Percentiles rank a stretch among this genome's conserved stretches.
Evolutionary conservation across 2,797 vertebrate species (phyloP).

Genomic region (Clarias pachynema): DNA sequence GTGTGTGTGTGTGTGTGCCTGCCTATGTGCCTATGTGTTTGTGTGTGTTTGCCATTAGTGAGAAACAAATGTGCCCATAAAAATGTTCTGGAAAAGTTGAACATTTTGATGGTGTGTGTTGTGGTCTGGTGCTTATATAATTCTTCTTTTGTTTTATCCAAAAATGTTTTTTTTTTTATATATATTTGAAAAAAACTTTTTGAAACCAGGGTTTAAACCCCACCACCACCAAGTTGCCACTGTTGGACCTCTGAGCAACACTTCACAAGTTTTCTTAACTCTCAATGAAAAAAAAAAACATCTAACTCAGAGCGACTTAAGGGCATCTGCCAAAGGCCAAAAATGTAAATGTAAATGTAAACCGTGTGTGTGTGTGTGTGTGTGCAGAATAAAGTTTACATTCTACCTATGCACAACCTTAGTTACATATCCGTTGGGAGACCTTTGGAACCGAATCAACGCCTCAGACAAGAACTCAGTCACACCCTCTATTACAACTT

Average conservation of each 20-base stretch:
- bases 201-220: too few species aligned
- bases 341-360: too few species aligned
- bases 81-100: background rate
- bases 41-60: background rate
- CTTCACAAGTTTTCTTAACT: too few species aligned
- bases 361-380: constrained; percentile 16
- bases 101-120: background rate
- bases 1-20: background rate
- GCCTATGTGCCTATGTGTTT: too few species aligned
- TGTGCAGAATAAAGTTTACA: background rate
- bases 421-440: constrained; percentile 16
- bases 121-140: background rate
- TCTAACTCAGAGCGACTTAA: too few species aligned
- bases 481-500: background rate
- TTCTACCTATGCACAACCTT: constrained; percentile 14
- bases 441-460: constrained; percentile 5
- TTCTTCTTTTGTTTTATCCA: background rate
- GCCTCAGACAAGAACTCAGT: background rate
- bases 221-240: too few species aligned
- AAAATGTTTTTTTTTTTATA: background rate
- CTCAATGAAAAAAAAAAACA: too few species aligned
- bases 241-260: too few species aligned
- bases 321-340: too few species aligned
- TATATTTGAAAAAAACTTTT: background rate
- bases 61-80: background rate